Evolutionary conservation across 2,888 invertebrate species (phyloP), one percentile per base, ranked within the genome.

Genomic region (Sicus ferrugineus): DNA sequence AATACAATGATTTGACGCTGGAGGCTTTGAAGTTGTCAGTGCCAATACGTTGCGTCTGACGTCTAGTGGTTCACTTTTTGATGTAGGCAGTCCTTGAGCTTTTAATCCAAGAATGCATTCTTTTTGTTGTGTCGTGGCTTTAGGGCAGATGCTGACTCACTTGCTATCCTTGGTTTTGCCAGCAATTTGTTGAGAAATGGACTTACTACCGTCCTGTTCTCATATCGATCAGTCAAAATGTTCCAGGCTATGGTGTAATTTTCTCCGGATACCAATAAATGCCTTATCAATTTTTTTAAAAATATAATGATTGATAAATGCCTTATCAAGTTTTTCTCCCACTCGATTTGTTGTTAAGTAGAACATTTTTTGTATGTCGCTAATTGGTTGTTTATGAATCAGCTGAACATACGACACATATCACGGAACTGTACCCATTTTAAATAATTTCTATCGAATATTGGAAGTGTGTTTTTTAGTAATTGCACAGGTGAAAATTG

Each of bases 1-100:
- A 50, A 50, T 50, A 21, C 50, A 50, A 9, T 50, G 50, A 50
- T 50, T 50, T 50, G 50, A n/a, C n/a, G n/a, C n/a, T n/a, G n/a
- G 5, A 50, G 11, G 6, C 23, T 9, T 50, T 50, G 19, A 3
- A 11, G 50, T 50, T 19, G 50, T n/a, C 21, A 50, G 4, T 19
- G 50, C 21, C 50, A 50, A 50, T n/a, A n/a, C 1, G 50, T 50
- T 16, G 3, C 50, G 19, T 50, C 23, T 19, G 9, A 7, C 3
- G 11, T 2, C 21, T 19, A 21, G 21, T 50, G 50, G 11, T 50
- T 50, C 50, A 1, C 4, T n/a, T 5, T 21, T 50, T 50, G 4
- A 23, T 50, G 50, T 50, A 21, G 50, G 50, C 21, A 50, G 23
- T 5, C 50, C 23, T 50, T 19, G 23, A 4, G 50, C 50, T 21